These are phyloP conservation scores for Agonum fuliginosum DNA, from an alignment of 2,888 invertebrate species.

Conservation along the genomic window DNA sequence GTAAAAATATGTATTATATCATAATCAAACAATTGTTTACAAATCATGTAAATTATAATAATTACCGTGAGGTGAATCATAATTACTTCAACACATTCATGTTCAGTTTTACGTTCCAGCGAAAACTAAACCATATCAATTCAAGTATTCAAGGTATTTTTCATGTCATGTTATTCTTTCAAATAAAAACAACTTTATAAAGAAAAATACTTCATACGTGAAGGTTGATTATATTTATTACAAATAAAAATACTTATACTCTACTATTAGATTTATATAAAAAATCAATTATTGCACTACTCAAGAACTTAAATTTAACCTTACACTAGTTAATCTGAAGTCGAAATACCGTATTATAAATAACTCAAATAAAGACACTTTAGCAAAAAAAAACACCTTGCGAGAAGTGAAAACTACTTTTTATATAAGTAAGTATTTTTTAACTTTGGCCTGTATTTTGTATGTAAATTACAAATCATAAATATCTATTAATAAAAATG, in stretches of 20 bases:
- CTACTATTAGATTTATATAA: no score
- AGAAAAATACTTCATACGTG: not conserved
- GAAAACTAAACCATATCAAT: not conserved
- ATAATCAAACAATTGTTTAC: no score
- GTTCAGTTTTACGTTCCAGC: no score
- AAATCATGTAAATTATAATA: no score
- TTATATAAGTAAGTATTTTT: no score
- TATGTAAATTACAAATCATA: no score
- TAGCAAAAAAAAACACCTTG: not conserved
- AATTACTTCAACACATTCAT: no score
- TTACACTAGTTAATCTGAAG: slow-evolving; percentile 9
- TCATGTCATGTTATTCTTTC: not conserved
- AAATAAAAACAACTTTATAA: slow-evolving; percentile 1
- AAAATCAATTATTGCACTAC: no score
- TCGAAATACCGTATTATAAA: slow-evolving; percentile 27
- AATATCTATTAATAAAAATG: no score
- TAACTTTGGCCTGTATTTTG: no score
- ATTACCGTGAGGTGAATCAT: no score
- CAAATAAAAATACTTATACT: not conserved
- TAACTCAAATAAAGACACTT: slow-evolving; percentile 24
- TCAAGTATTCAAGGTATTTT: slow-evolving; percentile 17
- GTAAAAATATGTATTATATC: no score
- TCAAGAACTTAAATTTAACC: not conserved
- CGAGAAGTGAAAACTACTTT: not conserved
- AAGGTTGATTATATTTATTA: not conserved